A percentile compares a stretch with the other conserved stretches of the same genome.
Conservation (phyloP, 2,888 invertebrate species). For the Bellardia pandia region DNA sequence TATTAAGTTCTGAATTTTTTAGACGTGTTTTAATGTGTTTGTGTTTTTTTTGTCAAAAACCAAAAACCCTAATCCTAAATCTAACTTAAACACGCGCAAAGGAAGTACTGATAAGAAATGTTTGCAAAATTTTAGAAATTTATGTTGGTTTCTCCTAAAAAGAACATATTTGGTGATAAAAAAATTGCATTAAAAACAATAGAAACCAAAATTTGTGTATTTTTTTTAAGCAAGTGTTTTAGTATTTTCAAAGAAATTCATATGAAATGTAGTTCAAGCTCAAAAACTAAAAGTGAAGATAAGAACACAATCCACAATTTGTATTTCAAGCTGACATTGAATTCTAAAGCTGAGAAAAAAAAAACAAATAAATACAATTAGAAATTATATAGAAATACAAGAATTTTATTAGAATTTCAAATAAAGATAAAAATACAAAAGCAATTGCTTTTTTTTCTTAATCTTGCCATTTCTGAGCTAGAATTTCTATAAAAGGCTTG, state of each 20-base stretch:
- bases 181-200: conserved; percentile 1
- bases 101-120: conserved; percentile 46
- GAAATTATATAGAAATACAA: neutral
- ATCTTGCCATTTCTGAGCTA: conserved; percentile 17
- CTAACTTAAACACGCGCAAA: conserved; percentile 6
- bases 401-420: neutral
- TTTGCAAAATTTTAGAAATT: conserved; percentile 7
- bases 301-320: conserved; percentile 54
- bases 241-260: conserved; percentile 38
- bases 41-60: too few relatives aligned
- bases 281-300: conserved; percentile 61
- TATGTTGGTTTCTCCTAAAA: neutral
- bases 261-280: conserved; percentile 64
- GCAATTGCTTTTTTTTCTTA: neutral
- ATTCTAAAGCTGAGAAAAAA: conserved; percentile 11
- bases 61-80: too few relatives aligned
- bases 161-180: conserved; percentile 18
- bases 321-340: conserved; percentile 43
- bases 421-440: conserved; percentile 19
- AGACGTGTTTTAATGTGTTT: too few relatives aligned
- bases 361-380: conserved; percentile 3
- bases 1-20: too few relatives aligned
- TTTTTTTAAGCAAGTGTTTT: neutral
- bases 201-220: conserved; percentile 7
- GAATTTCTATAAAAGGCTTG: conserved; percentile 62